Base-by-base conservation (phyloP, 2,888 invertebrate species). In the Diogma glabrata region DNA sequence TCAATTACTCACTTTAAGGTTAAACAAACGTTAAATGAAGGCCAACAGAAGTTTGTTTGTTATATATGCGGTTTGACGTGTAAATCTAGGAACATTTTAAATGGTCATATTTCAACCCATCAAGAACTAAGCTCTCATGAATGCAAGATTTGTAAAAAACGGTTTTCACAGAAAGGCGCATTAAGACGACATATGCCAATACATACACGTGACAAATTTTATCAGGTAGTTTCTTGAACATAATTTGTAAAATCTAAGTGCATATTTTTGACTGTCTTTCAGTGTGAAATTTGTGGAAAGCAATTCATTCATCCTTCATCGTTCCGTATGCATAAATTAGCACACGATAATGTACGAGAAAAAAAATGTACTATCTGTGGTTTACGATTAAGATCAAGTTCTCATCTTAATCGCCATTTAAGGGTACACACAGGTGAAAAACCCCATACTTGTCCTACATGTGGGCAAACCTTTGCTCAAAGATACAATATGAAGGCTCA, bases 111-210 rank as follows among this genome's bases (percentile, higher is more conserved):
- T 17, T 72, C 71, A 19, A 67, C 73, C 67, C 75, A 76, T 56
- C 71, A 72, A 54, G 73, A 72, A 20, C 63, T 69, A 20, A 69
- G 69, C 63, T 71, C 72, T 17, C 72, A 68, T 55, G 65, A 67
- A 20, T 77, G 77, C 60, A 60, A 62, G 10, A 64, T 67, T 52
- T 77, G 76, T 58, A 64, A 68, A 4, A 77, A 76, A 58, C 66
- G 69, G 28, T 77, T 77, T 57, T 75, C 75, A 3, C 75, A 76
- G 58, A 76, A 76, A 60, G 70, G 69, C 10, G 72, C 74, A 2
- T 62, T 76, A 14, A 68, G 70, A 57, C 64, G 76, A 33, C 76
- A 77, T 60, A 58, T 72, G 53, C 70, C 72, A 6, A 70, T 77
- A 51, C 76, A 76, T 58, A 76, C 75, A 2, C 75, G 74, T 2